Evolutionary conservation across 2,113 vertebrate genomes (phyloP).

Genomic region (Gallinago media): DNA sequence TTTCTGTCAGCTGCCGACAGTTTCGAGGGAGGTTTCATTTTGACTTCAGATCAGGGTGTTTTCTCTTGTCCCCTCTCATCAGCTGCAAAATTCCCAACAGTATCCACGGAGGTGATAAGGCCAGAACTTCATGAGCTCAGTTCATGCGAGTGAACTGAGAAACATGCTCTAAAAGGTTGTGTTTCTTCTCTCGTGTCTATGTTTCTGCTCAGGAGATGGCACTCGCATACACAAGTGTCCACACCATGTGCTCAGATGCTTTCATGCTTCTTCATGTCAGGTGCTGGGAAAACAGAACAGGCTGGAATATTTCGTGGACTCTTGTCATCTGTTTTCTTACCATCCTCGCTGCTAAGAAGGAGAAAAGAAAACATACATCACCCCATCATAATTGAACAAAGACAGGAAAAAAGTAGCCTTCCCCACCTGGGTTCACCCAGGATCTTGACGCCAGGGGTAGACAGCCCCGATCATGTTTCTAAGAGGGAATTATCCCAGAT

Average conservation of each 20-base stretch:
- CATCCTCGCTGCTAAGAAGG: not conserved
- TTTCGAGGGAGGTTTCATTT: not conserved
- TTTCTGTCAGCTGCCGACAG: not conserved
- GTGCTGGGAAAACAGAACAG: not conserved
- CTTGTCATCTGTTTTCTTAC: not conserved
- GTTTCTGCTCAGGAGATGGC: not conserved
- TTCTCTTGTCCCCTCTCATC: not conserved
- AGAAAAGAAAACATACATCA: not conserved
- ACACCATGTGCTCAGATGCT: not conserved
- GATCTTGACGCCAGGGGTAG: not conserved
- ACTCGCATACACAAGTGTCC: not conserved
- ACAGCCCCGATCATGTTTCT: slow-evolving; percentile 29
- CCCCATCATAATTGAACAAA: not conserved
- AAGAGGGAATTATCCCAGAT: slow-evolving; percentile 60
- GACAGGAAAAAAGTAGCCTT: not conserved
- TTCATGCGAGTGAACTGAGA: not conserved
- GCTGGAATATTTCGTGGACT: not conserved
- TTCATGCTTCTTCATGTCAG: not conserved
- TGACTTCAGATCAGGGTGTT: not conserved
- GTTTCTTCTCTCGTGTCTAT: not conserved
- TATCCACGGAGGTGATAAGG: not conserved
- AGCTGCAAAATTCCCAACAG: not conserved
- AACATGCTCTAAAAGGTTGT: not conserved
- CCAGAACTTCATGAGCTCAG: not conserved
- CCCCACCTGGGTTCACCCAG: not conserved